phyloP scores from a whole-genome alignment of 2,888 invertebrate genomes.

The Pandemis heparana region DNA sequence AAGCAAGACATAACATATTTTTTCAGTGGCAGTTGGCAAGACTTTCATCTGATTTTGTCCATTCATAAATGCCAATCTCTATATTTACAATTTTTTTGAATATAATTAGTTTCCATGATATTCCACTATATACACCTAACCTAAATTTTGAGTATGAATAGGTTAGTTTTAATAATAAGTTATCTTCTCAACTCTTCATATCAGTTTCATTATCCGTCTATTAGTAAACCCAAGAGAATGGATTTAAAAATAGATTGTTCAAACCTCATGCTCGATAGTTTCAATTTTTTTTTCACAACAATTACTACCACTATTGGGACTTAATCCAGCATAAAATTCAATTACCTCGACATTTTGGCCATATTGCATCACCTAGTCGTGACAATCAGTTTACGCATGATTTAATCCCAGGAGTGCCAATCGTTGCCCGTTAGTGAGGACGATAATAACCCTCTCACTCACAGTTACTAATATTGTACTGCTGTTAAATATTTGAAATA shows the following conservation, averaged over 20 bases:
- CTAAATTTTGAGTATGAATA: conserved; percentile 26
- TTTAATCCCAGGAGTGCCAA: no score
- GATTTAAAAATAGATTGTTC: background rate
- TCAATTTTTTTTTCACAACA: no score
- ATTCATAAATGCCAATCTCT: background rate
- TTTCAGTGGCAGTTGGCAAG: conserved; percentile 15
- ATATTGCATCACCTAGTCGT: no score
- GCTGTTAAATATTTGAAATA: background rate
- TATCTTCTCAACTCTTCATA: conserved; percentile 23
- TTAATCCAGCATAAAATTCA: no score
- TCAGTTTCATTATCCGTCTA: background rate
- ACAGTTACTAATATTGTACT: background rate
- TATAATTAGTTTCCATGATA: conserved; percentile 17
- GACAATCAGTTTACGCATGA: no score
- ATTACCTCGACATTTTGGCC: no score
- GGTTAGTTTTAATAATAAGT: conserved; percentile 21
- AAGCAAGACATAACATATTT: conserved; percentile 18
- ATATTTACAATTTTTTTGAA: conserved; percentile 21
- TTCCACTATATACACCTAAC: conserved; percentile 28
- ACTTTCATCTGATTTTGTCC: background rate
- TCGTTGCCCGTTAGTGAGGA: no score
- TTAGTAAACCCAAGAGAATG: background rate
- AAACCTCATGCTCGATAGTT: background rate
- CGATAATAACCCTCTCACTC: background rate
- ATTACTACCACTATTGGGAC: no score